Base-by-base conservation (phyloP, 2,888 invertebrate species). In the Apamea crenata region DNA sequence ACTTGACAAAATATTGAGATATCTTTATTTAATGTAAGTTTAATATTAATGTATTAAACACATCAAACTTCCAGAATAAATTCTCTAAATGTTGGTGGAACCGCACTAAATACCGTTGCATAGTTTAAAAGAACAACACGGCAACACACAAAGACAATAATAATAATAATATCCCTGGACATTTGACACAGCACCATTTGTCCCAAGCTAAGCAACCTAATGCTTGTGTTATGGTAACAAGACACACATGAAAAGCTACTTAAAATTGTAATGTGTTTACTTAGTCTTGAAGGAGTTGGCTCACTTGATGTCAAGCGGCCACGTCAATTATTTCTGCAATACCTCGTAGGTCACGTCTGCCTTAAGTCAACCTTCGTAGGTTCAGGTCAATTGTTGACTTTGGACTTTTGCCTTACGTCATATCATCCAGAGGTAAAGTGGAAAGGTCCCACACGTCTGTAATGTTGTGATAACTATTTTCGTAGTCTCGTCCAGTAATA, bases 251-350 rank as follows among this genome's bases (percentile, higher is more conserved):
- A 29, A 32, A 29, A 63, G 8, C 8, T 0, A 63, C 61, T 29
- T 61, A n/a, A n/a, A 12, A n/a, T 56, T 18, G 29, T 29, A 29
- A n/a, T 63, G 3, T 29, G 8, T 18, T 29, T 32, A 18, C 18
- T 32, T 18, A 32, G 32, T 32, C 63, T 63, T n/a, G 18, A 63
- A 63, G 32, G 1, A 63, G 18, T 63, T 71, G 61, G 1, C n/a
- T 74, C 29, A 29, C 29, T 32, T 63, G 29, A 63, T 70, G 63
- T 65, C 65, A 53, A n/a, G 32, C 12, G 3, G 40, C 2, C 16
- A 32, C 10, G 78, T 56, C 32, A 77, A 78, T 56, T 78, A 79
- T 21, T 8, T 44, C 12, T 79, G 56, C 44, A 56, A 56, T 56
- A 29, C 16, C 10, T 53, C 40, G 21, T 44, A 65, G 3, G 25